Evolutionary conservation across 2,888 invertebrate genomes (phyloP), one percentile per base, ranked within the genome.

Genomic region (Neoitamus cyanurus): DNA sequence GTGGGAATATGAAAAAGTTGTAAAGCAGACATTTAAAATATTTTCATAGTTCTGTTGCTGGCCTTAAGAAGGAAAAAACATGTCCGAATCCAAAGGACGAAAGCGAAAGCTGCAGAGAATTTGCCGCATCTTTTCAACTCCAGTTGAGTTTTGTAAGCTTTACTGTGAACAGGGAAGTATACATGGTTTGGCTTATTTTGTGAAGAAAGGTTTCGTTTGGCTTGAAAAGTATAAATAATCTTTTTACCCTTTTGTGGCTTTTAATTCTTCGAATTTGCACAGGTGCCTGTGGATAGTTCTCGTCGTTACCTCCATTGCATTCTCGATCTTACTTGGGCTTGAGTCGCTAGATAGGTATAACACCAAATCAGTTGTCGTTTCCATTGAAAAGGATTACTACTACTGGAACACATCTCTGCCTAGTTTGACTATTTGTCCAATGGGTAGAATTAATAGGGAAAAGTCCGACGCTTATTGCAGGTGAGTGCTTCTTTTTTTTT

Each of bases 331-430:
- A 37, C 87, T 91, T 46, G 89, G 89, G 34, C 84, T 91, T 11
- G 87, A 90, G 46, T 90, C 91, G 7, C 87, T 90, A 68, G 86
- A 90, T 68, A 90, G 90, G 9, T 91, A 89, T 84, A 87, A 89
- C 6, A 88, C 88, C 0, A 90, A 90, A 84, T 91, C 90, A 85
- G 90, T 90, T 0, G 90, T 90, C 5, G 88, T 91, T 15, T 88
- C 91, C 11, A 86, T 91, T 2, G 91, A 91, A 84, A 89, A 89
- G 13, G 90, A 91, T 85, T 89, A 88, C 20, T 89, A 90, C 84
- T 89, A 88, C 86, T 91, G 90, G 90, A 91, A 90, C 84, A 90
- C 89, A 13, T 88, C 90, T 0, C 85, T 90, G 46, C 90, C 91
- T 1, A 89, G 89, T 83, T 80, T 89, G 30, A 91, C 91, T 3